Evolutionary conservation across 2,113 vertebrate species (phyloP).

Genomic region (Struthio camelus): DNA sequence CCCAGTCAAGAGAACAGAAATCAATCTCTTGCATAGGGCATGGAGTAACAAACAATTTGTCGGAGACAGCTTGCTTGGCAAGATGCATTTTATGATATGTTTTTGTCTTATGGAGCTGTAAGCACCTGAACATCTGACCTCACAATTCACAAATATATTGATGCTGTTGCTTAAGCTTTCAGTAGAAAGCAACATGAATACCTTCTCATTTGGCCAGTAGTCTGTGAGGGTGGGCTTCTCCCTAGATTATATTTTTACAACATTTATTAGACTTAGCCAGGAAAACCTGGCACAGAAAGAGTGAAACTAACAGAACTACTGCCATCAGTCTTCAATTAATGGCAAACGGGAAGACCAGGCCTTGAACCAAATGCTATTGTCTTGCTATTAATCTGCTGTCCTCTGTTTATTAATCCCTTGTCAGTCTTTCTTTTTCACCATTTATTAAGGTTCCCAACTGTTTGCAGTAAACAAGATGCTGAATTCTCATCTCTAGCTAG

Average conservation of each 20-base stretch:
- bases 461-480: constrained; percentile 30
- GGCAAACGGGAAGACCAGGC: constrained; percentile 14
- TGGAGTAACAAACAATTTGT: background rate
- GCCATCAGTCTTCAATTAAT: constrained; percentile 49
- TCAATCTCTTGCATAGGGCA: background rate
- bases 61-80: background rate
- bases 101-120: background rate
- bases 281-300: background rate
- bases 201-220: background rate
- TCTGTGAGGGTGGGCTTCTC: background rate
- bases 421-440: constrained; percentile 43
- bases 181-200: background rate
- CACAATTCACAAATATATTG: background rate
- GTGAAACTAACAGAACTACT: background rate
- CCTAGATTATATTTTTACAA: constrained; percentile 35
- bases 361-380: constrained; percentile 45
- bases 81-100: background rate
- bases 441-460: constrained; percentile 55
- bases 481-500: constrained; percentile 16
- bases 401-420: constrained; percentile 48
- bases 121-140: background rate
- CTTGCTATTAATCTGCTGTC: constrained; percentile 44
- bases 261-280: constrained; percentile 8
- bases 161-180: background rate
- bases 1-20: background rate